Conservation (phyloP, 1,140 invertebrate genomes). For the Brachionus sp. region DNA sequence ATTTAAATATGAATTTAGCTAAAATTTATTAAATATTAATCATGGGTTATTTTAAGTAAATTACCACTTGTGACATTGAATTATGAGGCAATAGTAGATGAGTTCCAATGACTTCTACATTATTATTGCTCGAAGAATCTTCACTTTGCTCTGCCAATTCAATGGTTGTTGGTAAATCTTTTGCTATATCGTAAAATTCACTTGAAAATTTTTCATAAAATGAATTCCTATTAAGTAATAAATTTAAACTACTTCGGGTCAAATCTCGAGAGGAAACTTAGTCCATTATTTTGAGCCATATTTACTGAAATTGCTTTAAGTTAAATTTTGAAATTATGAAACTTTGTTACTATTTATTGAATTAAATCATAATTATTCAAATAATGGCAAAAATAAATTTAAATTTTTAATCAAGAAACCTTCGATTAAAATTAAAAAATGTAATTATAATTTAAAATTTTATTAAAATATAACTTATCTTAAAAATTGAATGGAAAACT, state of each 20-base stretch:
- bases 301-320: neutral
- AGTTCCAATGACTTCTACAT: constrained; percentile 2
- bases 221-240: neutral
- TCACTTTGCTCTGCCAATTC: constrained; percentile 20
- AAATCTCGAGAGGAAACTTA: constrained; percentile 32
- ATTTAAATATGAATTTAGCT: constrained; percentile 6
- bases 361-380: neutral
- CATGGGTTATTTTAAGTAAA: neutral
- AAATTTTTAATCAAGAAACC: neutral
- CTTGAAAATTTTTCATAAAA: neutral
- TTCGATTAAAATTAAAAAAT: neutral
- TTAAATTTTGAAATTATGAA: constrained; percentile 7
- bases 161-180: constrained; percentile 14
- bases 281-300: constrained; percentile 17
- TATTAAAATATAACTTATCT: neutral
- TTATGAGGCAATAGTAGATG: neutral
- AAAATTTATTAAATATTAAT: neutral
- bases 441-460: neutral
- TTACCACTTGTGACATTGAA: constrained; percentile 32
- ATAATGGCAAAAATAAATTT: neutral
- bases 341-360: constrained; percentile 5
- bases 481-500: neutral
- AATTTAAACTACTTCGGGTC: constrained; percentile 13
- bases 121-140: neutral
- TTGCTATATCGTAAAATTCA: constrained; percentile 25